These are phyloP conservation scores for Cephus cinctus DNA, from an alignment of 1,140 invertebrate species.

Conservation along the genomic window DNA sequence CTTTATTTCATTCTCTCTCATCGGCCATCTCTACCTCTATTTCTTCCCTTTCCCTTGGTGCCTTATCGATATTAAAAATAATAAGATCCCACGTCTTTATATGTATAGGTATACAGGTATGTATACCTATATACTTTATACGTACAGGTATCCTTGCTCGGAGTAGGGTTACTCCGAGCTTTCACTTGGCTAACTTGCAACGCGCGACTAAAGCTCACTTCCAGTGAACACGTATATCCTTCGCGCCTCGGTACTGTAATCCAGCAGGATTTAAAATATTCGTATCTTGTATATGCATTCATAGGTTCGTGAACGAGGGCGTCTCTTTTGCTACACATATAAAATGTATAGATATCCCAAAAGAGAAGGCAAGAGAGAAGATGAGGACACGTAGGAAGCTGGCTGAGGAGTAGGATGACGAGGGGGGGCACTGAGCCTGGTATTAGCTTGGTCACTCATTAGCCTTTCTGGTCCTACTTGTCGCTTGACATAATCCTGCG, in stretches of 20 bases:
- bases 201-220: too few species aligned
- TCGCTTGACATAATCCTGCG: constrained; percentile 37
- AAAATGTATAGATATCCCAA: constrained; percentile 21
- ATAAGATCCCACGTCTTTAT: constrained; percentile 35
- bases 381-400: constrained; percentile 9
- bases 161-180: too few species aligned
- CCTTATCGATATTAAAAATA: constrained; percentile 47
- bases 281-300: constrained; percentile 49
- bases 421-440: constrained; percentile 24
- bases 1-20: constrained; percentile 18
- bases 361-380: constrained; percentile 9
- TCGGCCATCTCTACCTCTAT: constrained; percentile 12
- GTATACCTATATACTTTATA: neutral
- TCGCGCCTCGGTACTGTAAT: constrained; percentile 31
- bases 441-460: constrained; percentile 40
- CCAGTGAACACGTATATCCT: constrained; percentile 3
- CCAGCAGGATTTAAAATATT: constrained; percentile 51
- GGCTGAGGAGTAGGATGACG: too few species aligned
- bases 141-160: too few species aligned
- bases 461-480: constrained; percentile 38
- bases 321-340: neutral
- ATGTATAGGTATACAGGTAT: too few species aligned
- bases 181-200: too few species aligned
- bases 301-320: constrained; percentile 23
- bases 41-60: constrained; percentile 12